Conservation (phyloP, 2,113 vertebrate genomes). For the Megaceryle maxima region DNA sequence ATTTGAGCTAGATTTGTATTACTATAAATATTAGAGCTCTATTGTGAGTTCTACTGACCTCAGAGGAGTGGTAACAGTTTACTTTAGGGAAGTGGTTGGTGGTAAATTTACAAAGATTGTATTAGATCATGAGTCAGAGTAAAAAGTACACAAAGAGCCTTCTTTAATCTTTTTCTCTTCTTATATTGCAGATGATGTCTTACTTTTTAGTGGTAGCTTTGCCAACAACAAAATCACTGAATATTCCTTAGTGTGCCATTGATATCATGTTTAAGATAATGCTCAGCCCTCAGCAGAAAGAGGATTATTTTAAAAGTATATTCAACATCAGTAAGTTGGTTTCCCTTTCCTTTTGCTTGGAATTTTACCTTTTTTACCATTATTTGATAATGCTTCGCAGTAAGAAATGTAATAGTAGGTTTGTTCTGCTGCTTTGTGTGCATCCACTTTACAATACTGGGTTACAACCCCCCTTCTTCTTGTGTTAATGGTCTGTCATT, state of each 20-base stretch:
- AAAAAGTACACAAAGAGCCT: neutral
- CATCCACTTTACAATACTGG: neutral
- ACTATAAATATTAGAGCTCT: neutral
- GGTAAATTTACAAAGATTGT: neutral
- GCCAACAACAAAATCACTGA: neutral
- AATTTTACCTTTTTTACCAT: neutral
- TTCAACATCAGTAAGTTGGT: neutral
- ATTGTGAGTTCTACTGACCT: neutral
- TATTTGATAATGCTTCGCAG: neutral
- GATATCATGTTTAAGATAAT: neutral
- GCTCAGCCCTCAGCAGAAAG: neutral
- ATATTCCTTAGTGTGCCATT: neutral
- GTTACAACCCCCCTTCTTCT: neutral
- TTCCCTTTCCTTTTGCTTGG: neutral
- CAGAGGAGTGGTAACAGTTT: neutral
- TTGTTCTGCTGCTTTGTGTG: neutral
- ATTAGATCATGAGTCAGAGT: neutral
- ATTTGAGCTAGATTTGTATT: neutral
- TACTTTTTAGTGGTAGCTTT: neutral
- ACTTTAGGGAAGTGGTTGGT: neutral
- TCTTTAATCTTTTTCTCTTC: neutral
- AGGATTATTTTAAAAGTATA: neutral
- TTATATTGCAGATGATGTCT: neutral
- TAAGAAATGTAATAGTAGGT: neutral
- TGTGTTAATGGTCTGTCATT: neutral